Evolutionary conservation across 92 coral and sea anemone genomes (phyloP), one percentile per base, ranked within the genome.

Genomic region (Zoanthus solanderi): DNA sequence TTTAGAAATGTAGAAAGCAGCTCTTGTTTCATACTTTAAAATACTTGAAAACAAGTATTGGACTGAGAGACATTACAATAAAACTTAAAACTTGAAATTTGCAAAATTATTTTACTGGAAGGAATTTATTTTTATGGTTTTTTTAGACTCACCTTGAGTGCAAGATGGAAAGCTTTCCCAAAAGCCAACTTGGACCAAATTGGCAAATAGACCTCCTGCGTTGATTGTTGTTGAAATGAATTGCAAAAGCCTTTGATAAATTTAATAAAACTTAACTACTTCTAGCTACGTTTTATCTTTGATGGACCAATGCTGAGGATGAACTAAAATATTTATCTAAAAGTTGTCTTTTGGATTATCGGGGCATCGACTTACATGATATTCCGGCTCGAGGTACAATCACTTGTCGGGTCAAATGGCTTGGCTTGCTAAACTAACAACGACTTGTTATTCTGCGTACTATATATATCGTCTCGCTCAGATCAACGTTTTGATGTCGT

Each of bases 341-440:
- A 78, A 56, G 83, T 58, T 78, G 47, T 78, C 71, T 37, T 67
- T 29, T 44, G 85, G 85, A 80, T 80, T 80, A 76, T 76, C 42
- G 42, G 65, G 9, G 80, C 52, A 12, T 16, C 47, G 5, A 30
- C 31, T 14, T 23, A 53, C 8, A 13, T 32, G 10, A 18, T 13
- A 16, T 54, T 3, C 30, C 30, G 66, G 6, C 42, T 34, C 42
- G 42, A 34, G 11, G 68, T 7, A 66, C 29, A 76, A 50, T 23
- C 44, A 16, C 6, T 37, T 42, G 46, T 32, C 4, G 31, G 17
- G 5, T 45, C 15, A 23, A 9, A 46, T 50, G 9, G 31, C 37
- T 18, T 69, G 0, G 69, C 69, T 63, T 17, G 6, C 69, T 16
- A 63, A 63, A 63, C 28, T 28, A n/a, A 63, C 6, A 63, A 23